A percentile compares a stretch with the other conserved stretches of the same genome.
phyloP scores from a whole-genome alignment of 2,797 vertebrate species.

The Labroides dimidiatus region DNA sequence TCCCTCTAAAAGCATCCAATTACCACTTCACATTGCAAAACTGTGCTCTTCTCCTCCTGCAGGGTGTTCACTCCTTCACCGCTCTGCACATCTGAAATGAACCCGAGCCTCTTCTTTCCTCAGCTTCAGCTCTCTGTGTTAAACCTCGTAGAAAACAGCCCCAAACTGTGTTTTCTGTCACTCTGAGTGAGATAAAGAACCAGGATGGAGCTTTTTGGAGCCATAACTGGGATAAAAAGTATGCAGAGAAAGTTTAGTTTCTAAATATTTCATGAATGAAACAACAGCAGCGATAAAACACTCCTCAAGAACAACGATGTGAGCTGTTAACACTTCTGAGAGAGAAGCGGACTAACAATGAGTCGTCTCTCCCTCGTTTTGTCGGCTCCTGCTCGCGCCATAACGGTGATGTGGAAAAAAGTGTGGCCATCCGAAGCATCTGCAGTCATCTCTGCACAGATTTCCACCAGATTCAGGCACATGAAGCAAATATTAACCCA shows the following conservation, averaged over 20 bases:
- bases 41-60: background rate
- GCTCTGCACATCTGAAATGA: background rate
- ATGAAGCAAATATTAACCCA: constrained; percentile 24
- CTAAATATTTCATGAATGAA: constrained; percentile 55
- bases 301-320: constrained; percentile 13
- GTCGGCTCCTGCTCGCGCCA: background rate
- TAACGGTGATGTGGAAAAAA: constrained; percentile 11
- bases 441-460: constrained; percentile 21
- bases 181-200: background rate
- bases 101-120: no score
- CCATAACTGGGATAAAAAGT: constrained; percentile 13
- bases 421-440: constrained; percentile 9
- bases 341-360: constrained; percentile 25
- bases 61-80: background rate
- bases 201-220: background rate
- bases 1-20: background rate
- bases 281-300: constrained; percentile 19
- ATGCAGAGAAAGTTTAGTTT: constrained; percentile 6
- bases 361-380: background rate
- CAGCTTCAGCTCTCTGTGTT: constrained; percentile 13
- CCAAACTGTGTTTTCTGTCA: constrained; percentile 3
- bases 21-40: background rate
- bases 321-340: constrained; percentile 47
- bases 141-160: constrained; percentile 11
- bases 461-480: constrained; percentile 8